Evolutionary conservation across 2,888 invertebrate genomes (phyloP), one percentile per base, ranked within the genome.

Genomic region (Hypselothyrea guttata): DNA sequence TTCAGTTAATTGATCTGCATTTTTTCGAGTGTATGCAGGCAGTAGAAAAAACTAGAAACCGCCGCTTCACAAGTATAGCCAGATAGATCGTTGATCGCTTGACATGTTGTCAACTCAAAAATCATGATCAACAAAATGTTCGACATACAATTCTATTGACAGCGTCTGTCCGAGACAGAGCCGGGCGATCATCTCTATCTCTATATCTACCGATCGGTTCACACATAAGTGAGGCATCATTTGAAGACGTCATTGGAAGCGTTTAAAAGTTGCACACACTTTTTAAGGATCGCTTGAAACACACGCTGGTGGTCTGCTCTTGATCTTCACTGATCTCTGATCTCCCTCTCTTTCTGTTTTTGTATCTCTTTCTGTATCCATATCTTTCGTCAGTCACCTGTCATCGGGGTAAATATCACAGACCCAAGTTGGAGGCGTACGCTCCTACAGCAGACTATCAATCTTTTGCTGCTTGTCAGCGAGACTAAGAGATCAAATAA

Each of bases 71-170:
- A 22, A 22, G 22, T 2, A 22, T 22, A n/a, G 22, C 22, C 22
- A 22, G 22, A 22, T 22, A 22, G 22, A 22, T 18, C 49, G 27
- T 27, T 55, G 65, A 82, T 70, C 71, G 79, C 83, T 76, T 82
- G 81, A 82, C 81, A 82, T 85, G 85, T 82, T 82, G 81, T 82
- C 86, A 82, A 74, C 77, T 84, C 85, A 76, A 83, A 79, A 85
- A 82, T 85, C 81, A 82, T 82, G 86, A 82, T 82, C 84, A 81
- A 79, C 71, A 81, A 85, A 84, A 73, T 84, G 83, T 69, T 28
- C 28, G 8, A 12, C 12, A 37, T 11, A 81, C n/a, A n/a, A n/a
- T n/a, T n/a, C n/a, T n/a, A n/a, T n/a, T n/a, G n/a, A n/a, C n/a
- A n/a, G n/a, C n/a, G n/a, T n/a, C n/a, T n/a, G n/a, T n/a, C n/a